These are phyloP conservation scores for Tetramorium parvispinum DNA, from an alignment of 1,140 invertebrate species.

Conservation along the genomic window DNA sequence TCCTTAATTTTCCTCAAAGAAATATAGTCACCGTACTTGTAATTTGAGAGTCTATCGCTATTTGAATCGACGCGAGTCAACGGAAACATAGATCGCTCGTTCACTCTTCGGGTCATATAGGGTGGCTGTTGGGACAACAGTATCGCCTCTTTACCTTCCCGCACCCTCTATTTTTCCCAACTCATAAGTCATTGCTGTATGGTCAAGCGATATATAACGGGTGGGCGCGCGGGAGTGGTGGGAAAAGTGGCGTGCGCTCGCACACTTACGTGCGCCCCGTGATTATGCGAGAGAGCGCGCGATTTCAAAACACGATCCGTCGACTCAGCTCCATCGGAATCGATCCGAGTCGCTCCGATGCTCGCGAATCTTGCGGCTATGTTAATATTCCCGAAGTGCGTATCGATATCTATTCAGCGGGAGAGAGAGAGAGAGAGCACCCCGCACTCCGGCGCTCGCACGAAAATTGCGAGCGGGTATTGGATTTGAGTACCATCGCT, in stretches of 20 bases:
- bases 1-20: too few relatives aligned
- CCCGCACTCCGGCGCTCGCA: neutral
- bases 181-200: neutral
- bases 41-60: neutral
- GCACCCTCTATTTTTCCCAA: neutral
- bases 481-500: constrained; percentile 34
- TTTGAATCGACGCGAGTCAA: neutral
- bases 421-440: neutral
- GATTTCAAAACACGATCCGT: constrained; percentile 44
- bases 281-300: constrained; percentile 26
- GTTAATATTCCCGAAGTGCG: constrained; percentile 54
- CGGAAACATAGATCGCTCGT: neutral
- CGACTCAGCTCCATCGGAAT: constrained; percentile 29
- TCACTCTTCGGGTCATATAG: neutral
- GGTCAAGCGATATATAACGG: neutral
- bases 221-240: neutral
- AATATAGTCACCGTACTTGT: too few relatives aligned
- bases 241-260: neutral
- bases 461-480: constrained; percentile 41
- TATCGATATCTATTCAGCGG: constrained; percentile 42
- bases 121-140: neutral
- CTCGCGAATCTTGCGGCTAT: constrained; percentile 42
- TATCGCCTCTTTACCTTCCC: neutral
- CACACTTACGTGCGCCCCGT: neutral
- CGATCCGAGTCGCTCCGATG: neutral